Conservation (phyloP, 2,113 vertebrate genomes). For the Stigmatopora nigra region DNA sequence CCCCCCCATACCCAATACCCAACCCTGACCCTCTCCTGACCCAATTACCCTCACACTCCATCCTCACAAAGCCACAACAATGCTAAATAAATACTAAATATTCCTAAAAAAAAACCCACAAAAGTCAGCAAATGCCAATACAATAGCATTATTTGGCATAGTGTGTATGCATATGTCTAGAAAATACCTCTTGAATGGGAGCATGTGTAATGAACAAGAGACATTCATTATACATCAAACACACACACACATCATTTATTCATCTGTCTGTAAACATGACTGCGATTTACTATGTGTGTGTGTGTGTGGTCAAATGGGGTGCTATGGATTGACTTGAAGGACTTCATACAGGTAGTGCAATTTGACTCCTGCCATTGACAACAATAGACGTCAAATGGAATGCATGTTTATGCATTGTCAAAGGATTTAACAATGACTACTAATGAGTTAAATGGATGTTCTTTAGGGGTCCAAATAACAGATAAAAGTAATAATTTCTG, state of each 20-base stretch:
- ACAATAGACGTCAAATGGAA: not conserved
- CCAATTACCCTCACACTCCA: too few species aligned
- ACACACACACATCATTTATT: constrained; percentile 12
- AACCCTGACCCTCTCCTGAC: constrained; percentile 7
- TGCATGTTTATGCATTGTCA: too few species aligned
- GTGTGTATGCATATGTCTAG: not conserved
- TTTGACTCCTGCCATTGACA: not conserved
- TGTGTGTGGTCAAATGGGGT: not conserved
- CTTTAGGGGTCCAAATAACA: too few species aligned
- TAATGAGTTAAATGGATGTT: too few species aligned
- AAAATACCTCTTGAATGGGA: constrained; percentile 1
- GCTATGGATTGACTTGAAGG: not conserved
- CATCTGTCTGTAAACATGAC: constrained; percentile 12
- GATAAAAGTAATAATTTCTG: too few species aligned
- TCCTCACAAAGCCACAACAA: not conserved
- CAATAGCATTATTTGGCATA: not conserved
- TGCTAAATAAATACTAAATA: too few species aligned
- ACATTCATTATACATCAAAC: constrained; percentile 11
- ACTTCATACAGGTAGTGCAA: not conserved
- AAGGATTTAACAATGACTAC: too few species aligned
- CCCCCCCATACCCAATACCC: not conserved
- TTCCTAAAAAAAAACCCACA: not conserved
- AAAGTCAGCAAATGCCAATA: not conserved
- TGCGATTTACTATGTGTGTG: constrained; percentile 1
- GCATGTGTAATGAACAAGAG: constrained; percentile 7